Conservation (phyloP, 2,113 vertebrate species). For the Gadus chalcogrammus region DNA sequence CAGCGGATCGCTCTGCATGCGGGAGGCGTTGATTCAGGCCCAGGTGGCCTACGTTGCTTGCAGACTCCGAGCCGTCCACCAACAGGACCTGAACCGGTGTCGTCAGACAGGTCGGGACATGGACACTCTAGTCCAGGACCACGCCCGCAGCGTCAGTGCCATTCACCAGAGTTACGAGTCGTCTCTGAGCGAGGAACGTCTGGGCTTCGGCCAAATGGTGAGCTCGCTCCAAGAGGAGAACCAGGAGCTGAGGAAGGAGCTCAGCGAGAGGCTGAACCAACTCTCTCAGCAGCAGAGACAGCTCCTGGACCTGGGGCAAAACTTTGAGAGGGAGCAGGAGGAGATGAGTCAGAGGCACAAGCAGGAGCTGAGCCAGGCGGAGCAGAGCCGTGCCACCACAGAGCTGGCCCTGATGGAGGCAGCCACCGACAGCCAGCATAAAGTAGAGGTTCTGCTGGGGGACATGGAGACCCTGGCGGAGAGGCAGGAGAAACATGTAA, state of each 20-base stretch:
- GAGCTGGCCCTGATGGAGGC: slow-evolving; percentile 78
- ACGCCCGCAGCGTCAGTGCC: slow-evolving; percentile 66
- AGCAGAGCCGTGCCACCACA: slow-evolving; percentile 69
- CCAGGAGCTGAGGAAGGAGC: slow-evolving; percentile 74
- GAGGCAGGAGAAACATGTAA: slow-evolving; percentile 77
- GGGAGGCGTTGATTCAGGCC: slow-evolving; percentile 87
- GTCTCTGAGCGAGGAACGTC: slow-evolving; percentile 79
- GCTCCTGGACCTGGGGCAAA: slow-evolving; percentile 71
- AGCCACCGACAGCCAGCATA: slow-evolving; percentile 68
- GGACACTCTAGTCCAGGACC: slow-evolving; percentile 76
- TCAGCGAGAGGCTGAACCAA: slow-evolving; percentile 72
- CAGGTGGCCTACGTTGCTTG: slow-evolving; percentile 89
- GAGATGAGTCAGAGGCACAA: slow-evolving; percentile 75
- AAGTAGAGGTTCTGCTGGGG: slow-evolving; percentile 72
- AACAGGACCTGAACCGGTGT: slow-evolving; percentile 77
- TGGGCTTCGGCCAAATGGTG: slow-evolving; percentile 74
- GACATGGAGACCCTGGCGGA: slow-evolving; percentile 80
- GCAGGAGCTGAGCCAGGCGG: slow-evolving; percentile 72
- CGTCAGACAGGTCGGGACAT: slow-evolving; percentile 77
- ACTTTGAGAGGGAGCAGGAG: slow-evolving; percentile 69
- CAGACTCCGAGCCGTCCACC: slow-evolving; percentile 77
- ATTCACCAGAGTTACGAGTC: slow-evolving; percentile 81
- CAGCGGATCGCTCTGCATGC: slow-evolving; percentile 79
- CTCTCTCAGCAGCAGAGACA: slow-evolving; percentile 69
- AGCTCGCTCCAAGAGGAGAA: slow-evolving; percentile 79